These are phyloP conservation scores for Philereme vetulata DNA, from an alignment of 2,888 invertebrate species.

Conservation along the genomic window DNA sequence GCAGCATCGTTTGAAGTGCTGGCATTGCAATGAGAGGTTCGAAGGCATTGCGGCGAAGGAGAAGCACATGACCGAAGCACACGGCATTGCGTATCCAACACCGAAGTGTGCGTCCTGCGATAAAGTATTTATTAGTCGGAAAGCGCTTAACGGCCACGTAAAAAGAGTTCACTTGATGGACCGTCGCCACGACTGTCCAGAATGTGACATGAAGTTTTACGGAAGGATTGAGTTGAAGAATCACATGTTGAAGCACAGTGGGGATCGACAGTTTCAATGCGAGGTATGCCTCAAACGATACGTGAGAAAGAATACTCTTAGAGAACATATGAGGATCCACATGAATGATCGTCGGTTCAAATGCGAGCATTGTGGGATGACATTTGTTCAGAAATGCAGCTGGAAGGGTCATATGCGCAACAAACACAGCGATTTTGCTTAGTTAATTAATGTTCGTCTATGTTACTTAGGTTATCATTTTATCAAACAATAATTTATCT, in stretches of 20 bases:
- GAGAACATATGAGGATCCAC: conserved; percentile 78
- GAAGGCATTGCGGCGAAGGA: conserved; percentile 45
- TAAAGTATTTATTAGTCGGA: conserved; percentile 53
- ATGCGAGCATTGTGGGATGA: conserved; percentile 40
- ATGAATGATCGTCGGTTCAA: conserved; percentile 72
- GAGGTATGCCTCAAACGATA: conserved; percentile 78
- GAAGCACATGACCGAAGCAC: conserved; percentile 51
- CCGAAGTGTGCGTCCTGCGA: conserved; percentile 56
- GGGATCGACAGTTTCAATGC: conserved; percentile 75
- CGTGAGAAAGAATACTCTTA: conserved; percentile 67
- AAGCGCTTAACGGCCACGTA: conserved; percentile 53
- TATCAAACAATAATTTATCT: too few relatives aligned
- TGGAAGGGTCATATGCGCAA: conserved; percentile 35
- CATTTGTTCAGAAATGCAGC: conserved; percentile 33
- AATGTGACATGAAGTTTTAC: conserved; percentile 69
- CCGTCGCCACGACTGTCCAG: conserved; percentile 51
- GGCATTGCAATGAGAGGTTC: conserved; percentile 48
- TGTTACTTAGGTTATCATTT: too few relatives aligned
- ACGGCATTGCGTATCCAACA: conserved; percentile 47
- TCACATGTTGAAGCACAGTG: conserved; percentile 79
- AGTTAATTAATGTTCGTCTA: neutral
- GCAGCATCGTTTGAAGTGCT: conserved; percentile 54
- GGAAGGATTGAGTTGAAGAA: conserved; percentile 63
- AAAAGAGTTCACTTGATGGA: conserved; percentile 57
- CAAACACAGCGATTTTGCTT: conserved; percentile 40